Evolutionary conservation across 1,140 invertebrate genomes (phyloP).

Genomic region (Polyergus mexicanus): DNA sequence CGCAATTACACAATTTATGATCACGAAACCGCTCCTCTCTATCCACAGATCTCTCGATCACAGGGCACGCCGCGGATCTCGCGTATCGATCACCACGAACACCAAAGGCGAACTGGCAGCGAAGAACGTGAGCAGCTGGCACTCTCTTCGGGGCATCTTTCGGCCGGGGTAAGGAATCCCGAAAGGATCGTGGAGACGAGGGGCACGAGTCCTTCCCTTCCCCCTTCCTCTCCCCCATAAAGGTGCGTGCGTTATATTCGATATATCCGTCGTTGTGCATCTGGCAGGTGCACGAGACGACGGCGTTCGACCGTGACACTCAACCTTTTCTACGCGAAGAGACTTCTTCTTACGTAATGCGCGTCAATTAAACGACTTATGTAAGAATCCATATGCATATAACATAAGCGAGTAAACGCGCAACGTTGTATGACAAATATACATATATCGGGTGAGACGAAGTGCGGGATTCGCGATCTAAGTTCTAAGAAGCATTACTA

Average conservation of each 20-base stretch:
- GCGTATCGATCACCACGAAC: constrained; percentile 45
- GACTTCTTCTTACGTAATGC: constrained; percentile 58
- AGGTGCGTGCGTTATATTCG: constrained; percentile 18
- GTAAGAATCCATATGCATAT: constrained; percentile 43
- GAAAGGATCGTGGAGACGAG: constrained; percentile 37
- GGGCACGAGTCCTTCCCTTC: not conserved
- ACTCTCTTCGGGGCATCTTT: constrained; percentile 46
- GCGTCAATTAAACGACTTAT: constrained; percentile 68
- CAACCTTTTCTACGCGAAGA: constrained; percentile 73
- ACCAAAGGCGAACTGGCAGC: constrained; percentile 39
- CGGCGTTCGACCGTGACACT: constrained; percentile 78
- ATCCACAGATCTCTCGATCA: not conserved
- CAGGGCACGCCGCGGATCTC: constrained; percentile 7
- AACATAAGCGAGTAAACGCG: constrained; percentile 60
- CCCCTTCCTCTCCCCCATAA: not conserved
- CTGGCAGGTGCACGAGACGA: constrained; percentile 65
- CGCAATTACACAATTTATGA: constrained; percentile 35
- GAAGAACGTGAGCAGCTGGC: constrained; percentile 66
- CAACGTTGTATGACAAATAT: constrained; percentile 39
- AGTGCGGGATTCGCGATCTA: constrained; percentile 20
- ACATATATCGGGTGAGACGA: constrained; percentile 3
- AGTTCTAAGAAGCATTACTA: not conserved
- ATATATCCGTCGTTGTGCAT: constrained; percentile 36
- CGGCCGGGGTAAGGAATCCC: constrained; percentile 64
- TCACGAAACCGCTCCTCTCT: not conserved